These are phyloP conservation scores for Ashinkailepas kermadecensis DNA, from an alignment of 2,888 invertebrate species.

Conservation along the genomic window DNA sequence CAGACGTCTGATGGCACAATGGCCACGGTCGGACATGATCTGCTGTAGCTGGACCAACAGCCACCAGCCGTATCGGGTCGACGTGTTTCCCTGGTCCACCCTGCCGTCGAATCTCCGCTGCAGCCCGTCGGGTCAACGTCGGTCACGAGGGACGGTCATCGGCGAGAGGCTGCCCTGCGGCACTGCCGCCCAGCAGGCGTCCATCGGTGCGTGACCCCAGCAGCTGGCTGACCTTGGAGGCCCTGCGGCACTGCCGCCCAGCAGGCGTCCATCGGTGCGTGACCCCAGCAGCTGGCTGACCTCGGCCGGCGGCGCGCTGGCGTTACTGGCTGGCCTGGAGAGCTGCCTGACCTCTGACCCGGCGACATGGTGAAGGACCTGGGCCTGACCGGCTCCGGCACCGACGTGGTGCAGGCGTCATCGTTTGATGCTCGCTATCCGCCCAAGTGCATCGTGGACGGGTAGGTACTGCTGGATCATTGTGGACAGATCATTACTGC, in stretches of 20 bases:
- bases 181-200: too few relatives aligned
- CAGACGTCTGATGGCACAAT: too few relatives aligned
- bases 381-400: conserved; percentile 24
- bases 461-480: conserved; percentile 24
- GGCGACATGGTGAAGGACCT: neutral
- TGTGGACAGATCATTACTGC: too few relatives aligned
- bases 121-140: too few relatives aligned
- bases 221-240: neutral
- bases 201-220: too few relatives aligned
- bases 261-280: neutral
- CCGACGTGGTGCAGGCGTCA: conserved; percentile 30
- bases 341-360: neutral
- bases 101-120: too few relatives aligned
- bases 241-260: neutral
- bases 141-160: too few relatives aligned
- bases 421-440: conserved; percentile 32
- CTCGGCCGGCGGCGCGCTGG: neutral
- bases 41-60: too few relatives aligned
- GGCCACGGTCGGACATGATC: too few relatives aligned
- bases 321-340: neutral
- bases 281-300: neutral
- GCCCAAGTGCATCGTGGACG: conserved; percentile 32
- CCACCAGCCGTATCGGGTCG: too few relatives aligned
- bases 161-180: too few relatives aligned
- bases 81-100: too few relatives aligned